Conservation (phyloP, 2,113 vertebrate species). For the Anguilla rostrata region DNA sequence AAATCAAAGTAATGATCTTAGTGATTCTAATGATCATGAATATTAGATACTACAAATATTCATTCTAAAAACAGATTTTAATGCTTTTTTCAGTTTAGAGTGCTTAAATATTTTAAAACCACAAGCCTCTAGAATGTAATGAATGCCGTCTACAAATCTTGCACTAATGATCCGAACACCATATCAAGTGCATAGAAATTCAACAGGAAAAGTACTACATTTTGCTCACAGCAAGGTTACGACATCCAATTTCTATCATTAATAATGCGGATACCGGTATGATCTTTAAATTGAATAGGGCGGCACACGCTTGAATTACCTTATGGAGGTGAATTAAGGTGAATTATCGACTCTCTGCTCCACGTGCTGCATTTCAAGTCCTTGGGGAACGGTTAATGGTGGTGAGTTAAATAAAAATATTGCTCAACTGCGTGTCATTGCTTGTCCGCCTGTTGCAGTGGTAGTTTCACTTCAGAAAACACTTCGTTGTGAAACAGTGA, state of each 20-base stretch:
- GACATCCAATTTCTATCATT: background rate
- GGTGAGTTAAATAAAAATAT: conserved; percentile 37
- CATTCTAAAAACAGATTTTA: background rate
- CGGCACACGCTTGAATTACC: background rate
- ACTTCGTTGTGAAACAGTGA: conserved; percentile 64
- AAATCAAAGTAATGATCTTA: background rate
- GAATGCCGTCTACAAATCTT: background rate
- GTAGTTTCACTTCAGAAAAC: conserved; percentile 78
- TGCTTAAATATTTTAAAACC: background rate
- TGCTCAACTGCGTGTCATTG: conserved; percentile 68
- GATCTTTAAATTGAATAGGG: background rate
- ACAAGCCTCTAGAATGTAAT: background rate
- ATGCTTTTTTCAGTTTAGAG: background rate
- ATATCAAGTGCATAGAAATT: background rate
- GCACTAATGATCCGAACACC: background rate
- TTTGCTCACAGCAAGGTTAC: too few species aligned
- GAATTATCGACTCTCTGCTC: background rate
- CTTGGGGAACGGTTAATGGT: background rate
- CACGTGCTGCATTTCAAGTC: background rate
- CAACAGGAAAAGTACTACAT: too few species aligned
- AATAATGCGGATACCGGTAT: background rate
- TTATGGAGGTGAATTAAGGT: background rate
- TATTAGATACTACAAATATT: background rate
- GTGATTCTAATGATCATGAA: background rate
- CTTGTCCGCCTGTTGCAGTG: conserved; percentile 63